Base-by-base conservation (phyloP, 2,888 invertebrate genomes). In the Anagyrus pseudococci region DNA sequence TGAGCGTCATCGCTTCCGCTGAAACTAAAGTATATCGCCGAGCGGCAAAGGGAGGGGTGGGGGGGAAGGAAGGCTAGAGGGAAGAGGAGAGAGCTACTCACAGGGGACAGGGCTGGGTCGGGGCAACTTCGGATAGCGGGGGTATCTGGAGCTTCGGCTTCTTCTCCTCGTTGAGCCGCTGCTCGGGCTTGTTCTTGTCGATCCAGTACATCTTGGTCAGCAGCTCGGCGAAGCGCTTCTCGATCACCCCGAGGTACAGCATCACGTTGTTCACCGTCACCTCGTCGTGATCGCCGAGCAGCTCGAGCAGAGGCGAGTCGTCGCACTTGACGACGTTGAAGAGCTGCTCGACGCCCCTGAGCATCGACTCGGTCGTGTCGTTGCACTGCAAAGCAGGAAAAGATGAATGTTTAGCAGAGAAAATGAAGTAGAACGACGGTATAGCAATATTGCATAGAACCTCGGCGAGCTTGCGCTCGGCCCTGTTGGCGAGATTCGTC, bases 241-340 rank as follows among this genome's bases (percentile, higher is more conserved):
- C 94, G 68, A 96, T 86, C 44, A 93, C 88, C 69, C 91, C 91
- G 72, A 95, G 85, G 77, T 92, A 93, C 15, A 94, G 85, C 62
- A 91, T 86, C 1, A 91, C 91, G 82, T 94, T 96, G 71, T 88
- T 86, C 55, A 85, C 84, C 59, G 88, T 89, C 43, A 94, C 88
- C 20, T 86, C 86, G n/a, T 89, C 85, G 58, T 90, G 87, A 22
- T 88, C 85, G 47, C 92, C 91, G 4, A 93, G 79, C 13, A 93
- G 83, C 71, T 87, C 86, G 22, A 92, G 81, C 13, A 92, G 84
- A 0, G 91, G 90, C 15, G 91, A 85, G 50, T 89, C 88, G 70
- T 89, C 88, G 77, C 93, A 93, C 43, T 87, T 86, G 3, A 92
- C 86, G 43, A 88, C 82, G 69, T 87, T 87, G 81, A 82, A 85